Evolutionary conservation across 2,888 invertebrate genomes (phyloP).

Genomic region (Limnephilus rhombicus): DNA sequence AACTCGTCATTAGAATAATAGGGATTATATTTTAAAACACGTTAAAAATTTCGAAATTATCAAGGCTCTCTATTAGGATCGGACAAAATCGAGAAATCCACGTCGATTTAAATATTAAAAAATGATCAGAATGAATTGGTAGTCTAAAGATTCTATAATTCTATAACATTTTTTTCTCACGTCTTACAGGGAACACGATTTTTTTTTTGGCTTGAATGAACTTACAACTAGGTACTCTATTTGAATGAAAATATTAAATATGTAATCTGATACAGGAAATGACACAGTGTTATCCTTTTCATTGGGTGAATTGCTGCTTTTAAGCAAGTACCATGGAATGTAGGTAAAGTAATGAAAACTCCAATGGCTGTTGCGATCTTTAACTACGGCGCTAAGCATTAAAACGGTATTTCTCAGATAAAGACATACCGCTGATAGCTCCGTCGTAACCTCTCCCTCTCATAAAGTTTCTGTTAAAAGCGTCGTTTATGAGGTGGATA

Average conservation of each 20-base stretch:
- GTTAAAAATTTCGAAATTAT: too few species aligned
- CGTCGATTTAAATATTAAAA: background rate
- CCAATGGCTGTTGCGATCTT: background rate
- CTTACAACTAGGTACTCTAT: background rate
- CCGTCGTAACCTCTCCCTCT: background rate
- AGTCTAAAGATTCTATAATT: background rate
- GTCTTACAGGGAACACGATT: background rate
- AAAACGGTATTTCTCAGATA: background rate
- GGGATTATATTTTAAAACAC: too few species aligned
- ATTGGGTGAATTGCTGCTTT: background rate
- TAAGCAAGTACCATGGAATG: background rate
- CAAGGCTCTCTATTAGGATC: too few species aligned
- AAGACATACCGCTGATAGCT: background rate
- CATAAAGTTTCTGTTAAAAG: background rate
- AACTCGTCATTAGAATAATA: too few species aligned
- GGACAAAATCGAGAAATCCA: background rate
- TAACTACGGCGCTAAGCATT: background rate
- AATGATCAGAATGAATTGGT: background rate
- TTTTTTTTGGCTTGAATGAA: background rate
- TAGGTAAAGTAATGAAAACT: background rate
- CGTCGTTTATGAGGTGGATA: background rate
- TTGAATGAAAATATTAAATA: background rate
- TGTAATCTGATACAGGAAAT: background rate
- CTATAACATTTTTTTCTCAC: background rate
- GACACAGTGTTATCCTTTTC: background rate